These are phyloP conservation scores for Indicator indicator DNA, from an alignment of 2,113 vertebrate genomes.

Conservation along the genomic window DNA sequence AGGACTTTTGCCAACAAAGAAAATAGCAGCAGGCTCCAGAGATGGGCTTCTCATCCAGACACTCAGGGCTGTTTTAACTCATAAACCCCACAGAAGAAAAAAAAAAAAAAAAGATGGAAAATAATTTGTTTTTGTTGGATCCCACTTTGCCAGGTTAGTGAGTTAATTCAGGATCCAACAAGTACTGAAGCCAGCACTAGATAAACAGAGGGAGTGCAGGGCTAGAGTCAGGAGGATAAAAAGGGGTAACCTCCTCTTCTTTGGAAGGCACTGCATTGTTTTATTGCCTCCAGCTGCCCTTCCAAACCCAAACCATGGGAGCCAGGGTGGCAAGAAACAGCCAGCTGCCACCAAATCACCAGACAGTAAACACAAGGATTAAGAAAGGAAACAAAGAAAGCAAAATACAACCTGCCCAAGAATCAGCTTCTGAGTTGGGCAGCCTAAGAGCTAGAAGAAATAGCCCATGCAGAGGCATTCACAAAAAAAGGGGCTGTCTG, in stretches of 20 bases:
- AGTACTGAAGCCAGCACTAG: not conserved
- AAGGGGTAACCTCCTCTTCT: not conserved
- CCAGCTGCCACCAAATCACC: not conserved
- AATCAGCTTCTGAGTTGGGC: not conserved
- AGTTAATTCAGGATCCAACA: not conserved
- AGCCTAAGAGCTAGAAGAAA: not conserved
- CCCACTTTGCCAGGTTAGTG: not conserved
- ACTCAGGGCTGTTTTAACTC: not conserved
- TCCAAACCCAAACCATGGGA: not conserved
- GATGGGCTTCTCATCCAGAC: not conserved
- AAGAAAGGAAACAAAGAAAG: not conserved
- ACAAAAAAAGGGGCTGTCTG: not conserved
- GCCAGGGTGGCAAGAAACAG: not conserved
- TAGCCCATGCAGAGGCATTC: not conserved
- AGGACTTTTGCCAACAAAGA: not conserved
- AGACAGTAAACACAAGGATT: not conserved
- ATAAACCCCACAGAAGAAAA: not conserved
- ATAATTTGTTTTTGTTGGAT: not conserved
- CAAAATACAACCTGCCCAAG: not conserved
- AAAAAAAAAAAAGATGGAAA: not conserved
- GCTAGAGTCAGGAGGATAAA: not conserved
- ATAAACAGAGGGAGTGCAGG: constrained; percentile 2
- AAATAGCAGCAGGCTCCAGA: not conserved
- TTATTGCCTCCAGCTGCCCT: not conserved
- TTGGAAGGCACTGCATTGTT: not conserved